phyloP scores from a whole-genome alignment of 2,113 vertebrate species.

The Pogonocichla stellata region DNA sequence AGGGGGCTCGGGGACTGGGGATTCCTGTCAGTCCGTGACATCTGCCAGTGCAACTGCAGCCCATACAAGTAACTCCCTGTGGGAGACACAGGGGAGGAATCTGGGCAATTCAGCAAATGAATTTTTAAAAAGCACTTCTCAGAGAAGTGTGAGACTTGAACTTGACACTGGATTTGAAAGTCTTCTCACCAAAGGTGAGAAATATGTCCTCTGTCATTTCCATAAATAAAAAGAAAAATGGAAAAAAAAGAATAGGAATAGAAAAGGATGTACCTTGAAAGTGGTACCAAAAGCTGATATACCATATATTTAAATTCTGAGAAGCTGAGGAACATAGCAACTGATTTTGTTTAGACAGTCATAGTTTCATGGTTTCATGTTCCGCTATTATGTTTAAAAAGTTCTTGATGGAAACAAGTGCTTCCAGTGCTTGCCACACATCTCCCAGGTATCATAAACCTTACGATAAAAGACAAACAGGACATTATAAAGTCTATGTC shows the following conservation, averaged over 20 bases:
- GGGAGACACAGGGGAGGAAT: not conserved
- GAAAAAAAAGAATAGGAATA: not conserved
- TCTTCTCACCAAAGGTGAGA: not conserved
- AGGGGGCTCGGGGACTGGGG: fast-evolving
- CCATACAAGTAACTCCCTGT: not conserved
- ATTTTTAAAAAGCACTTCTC: not conserved
- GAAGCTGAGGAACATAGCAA: not conserved
- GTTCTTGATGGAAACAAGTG: not conserved
- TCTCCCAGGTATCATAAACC: not conserved
- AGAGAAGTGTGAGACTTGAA: not conserved
- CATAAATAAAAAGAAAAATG: not conserved
- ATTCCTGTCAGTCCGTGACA: not conserved
- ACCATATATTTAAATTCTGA: not conserved
- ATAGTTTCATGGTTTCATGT: not conserved
- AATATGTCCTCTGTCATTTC: not conserved
- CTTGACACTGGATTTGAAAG: not conserved
- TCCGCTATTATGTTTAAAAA: not conserved
- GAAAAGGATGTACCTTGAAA: not conserved
- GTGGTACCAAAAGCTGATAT: not conserved
- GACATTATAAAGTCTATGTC: not conserved
- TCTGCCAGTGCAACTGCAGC: not conserved
- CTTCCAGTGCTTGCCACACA: not conserved
- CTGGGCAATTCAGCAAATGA: not conserved
- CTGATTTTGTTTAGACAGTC: not conserved
- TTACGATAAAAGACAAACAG: not conserved